Evolutionary conservation across 2,888 invertebrate species (phyloP), one percentile per base, ranked within the genome.

Genomic region (Noctua fimbriata): DNA sequence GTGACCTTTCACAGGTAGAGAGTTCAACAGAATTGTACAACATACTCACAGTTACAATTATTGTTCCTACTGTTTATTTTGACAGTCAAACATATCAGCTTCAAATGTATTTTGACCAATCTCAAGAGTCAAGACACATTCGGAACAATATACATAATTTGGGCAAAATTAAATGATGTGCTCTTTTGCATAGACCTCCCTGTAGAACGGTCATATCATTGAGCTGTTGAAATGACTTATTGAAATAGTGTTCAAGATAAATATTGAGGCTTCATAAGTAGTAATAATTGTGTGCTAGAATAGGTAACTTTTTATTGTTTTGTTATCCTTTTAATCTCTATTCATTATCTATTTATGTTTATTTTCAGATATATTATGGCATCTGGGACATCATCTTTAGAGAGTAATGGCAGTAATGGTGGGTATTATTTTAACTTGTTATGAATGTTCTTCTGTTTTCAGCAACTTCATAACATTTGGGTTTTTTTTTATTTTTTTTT

Each of bases 351-450:
- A 49, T 55, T 78, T 76, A 18, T 78, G 76, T 87, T 85, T 81
- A 86, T 88, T 95, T 96, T 90, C 94, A 95, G 95, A 92, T 90
- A 94, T 95, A 96, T 95, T 95, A 98, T 98, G 98, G 98, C 98
- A 97, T 98, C 98, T 94, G 98, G 98, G 91, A 98, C 98, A 94
- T 98, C 98, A 92, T 98, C 98, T 90, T 96, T 98, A 96, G 98
- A 98, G 94, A 98, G 98, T 94, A 98, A 98, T 95, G 98, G 98
- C 93, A 98, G 98, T 95, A 98, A 98, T 97, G 98, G 98, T 97
- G 94, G 97, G 97, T 93, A 69, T 28, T 65, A 44, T 44, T 67
- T 67, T 44, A 67, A 16, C 9, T 44, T n/a, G 0, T n/a, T 66
- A 58, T 58, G 58, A 60, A 28, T 18, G 28, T 2, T 18, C 16